Evolutionary conservation across 1,140 invertebrate genomes (phyloP), one percentile per base, ranked within the genome.

Genomic region (Asobara japonica): DNA sequence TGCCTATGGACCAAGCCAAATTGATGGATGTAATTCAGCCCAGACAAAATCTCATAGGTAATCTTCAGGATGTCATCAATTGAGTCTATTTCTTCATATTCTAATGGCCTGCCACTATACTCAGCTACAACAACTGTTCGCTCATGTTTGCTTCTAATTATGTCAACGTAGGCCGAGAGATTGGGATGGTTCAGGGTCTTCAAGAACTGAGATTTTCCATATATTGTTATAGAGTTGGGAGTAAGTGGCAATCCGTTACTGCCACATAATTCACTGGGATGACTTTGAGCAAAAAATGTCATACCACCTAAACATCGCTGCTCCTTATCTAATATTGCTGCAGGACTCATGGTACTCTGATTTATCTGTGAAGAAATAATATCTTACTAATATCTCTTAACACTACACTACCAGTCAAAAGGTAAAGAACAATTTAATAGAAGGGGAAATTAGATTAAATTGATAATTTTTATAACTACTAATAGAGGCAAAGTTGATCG

Each of bases 161-260:
- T 93, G 87, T 98, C 96, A 8, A 99, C 86, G 88, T 98, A 98
- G 71, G 92, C 90, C 78, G 95, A 96, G 33, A 99, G 88, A 89
- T 95, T 90, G 7, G 91, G 90, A 87, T 97, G 95, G 70, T 91
- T 87, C 51, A 98, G 87, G 0, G 91, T 93, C 82, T 95, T 95
- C 1, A 98, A 87, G 60, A 91, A 89, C 82, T 97, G 96, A 65
- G 97, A 94, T 80, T 92, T 90, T 16, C 97, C 97, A 66, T 97
- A 89, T 80, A 99, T 97, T 69, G 94, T 94, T 67, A 98, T 97
- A 0, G 97, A 98, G 88, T 98, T 98, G 18, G 97, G 97, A 2
- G 97, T 99, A 10, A 98, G 87, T 0, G 97, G 97, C 31, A 99
- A 88, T 13, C 97, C 97, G 89, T 99, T 98, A 69, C 94, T 96